Evolutionary conservation across 2,888 invertebrate genomes (phyloP), one percentile per base, ranked within the genome.

Genomic region (Camptogramma bilineatum): DNA sequence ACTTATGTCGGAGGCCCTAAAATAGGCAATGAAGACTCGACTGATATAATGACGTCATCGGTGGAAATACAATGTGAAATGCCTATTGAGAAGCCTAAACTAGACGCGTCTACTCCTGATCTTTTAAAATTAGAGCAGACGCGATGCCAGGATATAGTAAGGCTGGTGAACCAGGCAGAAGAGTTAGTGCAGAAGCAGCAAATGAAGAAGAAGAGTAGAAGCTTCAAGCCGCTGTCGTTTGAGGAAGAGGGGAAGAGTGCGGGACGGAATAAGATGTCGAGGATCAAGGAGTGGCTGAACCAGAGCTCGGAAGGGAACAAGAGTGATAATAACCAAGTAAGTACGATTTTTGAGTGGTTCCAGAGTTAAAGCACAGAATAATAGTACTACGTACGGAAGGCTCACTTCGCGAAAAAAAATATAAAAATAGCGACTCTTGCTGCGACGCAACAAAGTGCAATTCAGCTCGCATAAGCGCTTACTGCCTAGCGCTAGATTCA

Each of bases 101-200:
- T 90, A n/a, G 89, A 86, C 71, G 85, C 88, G 1, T 83, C 86
- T 0, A 94, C 92, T 3, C 90, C 90, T 1, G 93, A 94, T 70
- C 85, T 94, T 17, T 83, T 94, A 34, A 91, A 86, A 73, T 84
- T 90, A 72, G 84, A 94, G 73, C 88, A 88, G 47, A 83, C 89
- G 4, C 90, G 94, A 78, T 93, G 94, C 72, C 95, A 95, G 79
- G 95, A 95, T 81, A 96, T 97, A 73, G 95, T 95, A 79, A 95
- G 96, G 84, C 91, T 97, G 65, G 97, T 97, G 66, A 95, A 96
- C 74, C 95, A 96, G 79, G 97, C 97, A 16, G 97, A 97, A 82
- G 96, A 96, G 85, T 92, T 97, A 84, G 97, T 97, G 54, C 94
- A 94, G 67, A 94, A 94, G 71, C 94, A 94, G 31, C 71, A 88